Conservation (phyloP, 1,140 invertebrate genomes). For the Halyomorpha halys region DNA sequence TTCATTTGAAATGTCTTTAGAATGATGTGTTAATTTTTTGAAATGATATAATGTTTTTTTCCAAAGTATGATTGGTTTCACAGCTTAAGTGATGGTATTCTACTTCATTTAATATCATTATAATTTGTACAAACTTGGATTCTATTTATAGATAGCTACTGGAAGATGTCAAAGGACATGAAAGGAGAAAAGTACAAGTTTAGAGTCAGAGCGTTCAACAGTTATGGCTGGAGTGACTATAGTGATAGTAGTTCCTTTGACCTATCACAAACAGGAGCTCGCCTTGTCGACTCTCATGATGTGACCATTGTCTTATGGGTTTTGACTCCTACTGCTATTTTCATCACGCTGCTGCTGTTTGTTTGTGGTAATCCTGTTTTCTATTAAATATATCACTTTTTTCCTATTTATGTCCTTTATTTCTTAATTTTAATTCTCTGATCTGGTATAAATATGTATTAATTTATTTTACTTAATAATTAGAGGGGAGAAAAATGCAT, state of each 20-base stretch:
- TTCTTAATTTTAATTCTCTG: too few relatives aligned
- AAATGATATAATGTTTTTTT: too few relatives aligned
- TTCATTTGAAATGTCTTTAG: too few relatives aligned
- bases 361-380: slow-evolving; percentile 40
- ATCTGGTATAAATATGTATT: too few relatives aligned
- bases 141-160: slow-evolving; percentile 50
- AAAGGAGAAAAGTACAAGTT: slow-evolving; percentile 52
- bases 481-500: too few relatives aligned
- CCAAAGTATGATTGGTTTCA: too few relatives aligned
- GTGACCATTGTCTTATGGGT: slow-evolving; percentile 46
- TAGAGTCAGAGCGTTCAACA: slow-evolving; percentile 65
- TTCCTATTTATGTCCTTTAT: too few relatives aligned
- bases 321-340: slow-evolving; percentile 42
- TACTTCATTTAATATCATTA: too few relatives aligned
- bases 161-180: slow-evolving; percentile 60
- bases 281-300: slow-evolving; percentile 46
- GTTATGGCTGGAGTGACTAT: slow-evolving; percentile 63
- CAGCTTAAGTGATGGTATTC: too few relatives aligned
- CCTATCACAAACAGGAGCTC: slow-evolving; percentile 41
- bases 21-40: too few relatives aligned
- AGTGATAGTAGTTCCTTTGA: slow-evolving; percentile 50
- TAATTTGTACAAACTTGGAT: too few relatives aligned
- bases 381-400: slow-evolving; percentile 3
- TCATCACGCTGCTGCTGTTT: slow-evolving; percentile 34
- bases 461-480: too few relatives aligned